Evolutionary conservation across 2,797 vertebrate species (phyloP).

Genomic region (Scleropages formosus): DNA sequence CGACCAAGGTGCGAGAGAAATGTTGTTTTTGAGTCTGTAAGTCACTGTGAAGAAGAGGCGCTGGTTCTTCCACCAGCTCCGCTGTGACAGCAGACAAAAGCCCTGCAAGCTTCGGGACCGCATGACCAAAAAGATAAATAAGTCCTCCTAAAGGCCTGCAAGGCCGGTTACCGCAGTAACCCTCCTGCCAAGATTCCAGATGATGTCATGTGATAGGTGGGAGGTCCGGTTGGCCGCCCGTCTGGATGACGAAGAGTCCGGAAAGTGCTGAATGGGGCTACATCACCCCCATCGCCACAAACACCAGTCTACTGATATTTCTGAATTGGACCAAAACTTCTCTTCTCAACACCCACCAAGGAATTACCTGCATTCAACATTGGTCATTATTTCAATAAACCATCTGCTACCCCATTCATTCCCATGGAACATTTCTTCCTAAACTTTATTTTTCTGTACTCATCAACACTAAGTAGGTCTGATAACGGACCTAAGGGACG

Average conservation of each 20-base stretch:
- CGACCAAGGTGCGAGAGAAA: no score
- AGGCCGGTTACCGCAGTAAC: constrained; percentile 43
- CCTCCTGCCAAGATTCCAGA: constrained; percentile 15
- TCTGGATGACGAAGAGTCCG: constrained; percentile 30
- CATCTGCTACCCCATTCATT: not conserved
- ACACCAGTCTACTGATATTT: constrained; percentile 17
- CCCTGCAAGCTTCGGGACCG: not conserved
- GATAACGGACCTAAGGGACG: no score
- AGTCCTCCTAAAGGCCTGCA: constrained; percentile 35
- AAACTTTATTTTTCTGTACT: no score
- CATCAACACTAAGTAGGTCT: no score
- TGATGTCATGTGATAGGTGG: constrained; percentile 51
- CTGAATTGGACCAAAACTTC: not conserved
- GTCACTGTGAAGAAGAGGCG: not conserved
- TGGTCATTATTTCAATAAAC: constrained; percentile 29
- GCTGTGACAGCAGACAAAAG: constrained; percentile 33
- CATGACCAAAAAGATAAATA: constrained; percentile 29
- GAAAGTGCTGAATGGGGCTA: constrained; percentile 37
- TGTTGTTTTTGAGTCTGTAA: constrained; percentile 16
- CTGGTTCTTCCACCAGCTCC: constrained; percentile 20
- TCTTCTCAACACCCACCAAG: constrained; percentile 30
- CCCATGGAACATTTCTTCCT: not conserved
- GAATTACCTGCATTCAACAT: constrained; percentile 38
- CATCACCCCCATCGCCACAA: not conserved
- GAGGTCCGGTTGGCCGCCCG: constrained; percentile 33